These are phyloP conservation scores for Phrynocephalus vlangalii DNA, from an alignment of 2,797 vertebrate genomes.

Conservation along the genomic window DNA sequence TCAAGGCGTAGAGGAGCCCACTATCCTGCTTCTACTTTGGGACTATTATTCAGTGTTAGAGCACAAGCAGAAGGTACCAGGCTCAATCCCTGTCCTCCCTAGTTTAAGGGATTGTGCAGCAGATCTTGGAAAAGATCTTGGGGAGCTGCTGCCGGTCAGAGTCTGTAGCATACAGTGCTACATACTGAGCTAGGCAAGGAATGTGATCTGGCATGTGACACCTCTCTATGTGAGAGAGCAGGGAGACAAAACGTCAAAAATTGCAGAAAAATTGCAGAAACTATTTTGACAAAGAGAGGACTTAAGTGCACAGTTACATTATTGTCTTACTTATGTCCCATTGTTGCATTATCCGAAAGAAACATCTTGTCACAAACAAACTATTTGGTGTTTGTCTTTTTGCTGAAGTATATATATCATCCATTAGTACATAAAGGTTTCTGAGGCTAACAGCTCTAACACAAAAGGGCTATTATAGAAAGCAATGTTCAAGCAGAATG, in stretches of 20 bases:
- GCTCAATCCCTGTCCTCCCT: not conserved
- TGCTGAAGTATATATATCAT: slow-evolving; percentile 13
- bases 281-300: too few relatives aligned
- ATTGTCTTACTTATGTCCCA: not conserved
- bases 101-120: not conserved
- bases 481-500: not conserved
- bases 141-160: not conserved
- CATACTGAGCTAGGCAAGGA: not conserved
- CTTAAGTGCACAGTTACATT: too few relatives aligned
- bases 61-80: too few relatives aligned
- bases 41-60: too few relatives aligned
- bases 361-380: not conserved
- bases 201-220: too few relatives aligned
- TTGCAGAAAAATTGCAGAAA: not conserved
- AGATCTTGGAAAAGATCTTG: not conserved
- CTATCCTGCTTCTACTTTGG: too few relatives aligned
- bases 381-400: not conserved
- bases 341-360: not conserved
- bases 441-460: not conserved
- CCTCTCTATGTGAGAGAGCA: too few relatives aligned
- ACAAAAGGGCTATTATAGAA: not conserved
- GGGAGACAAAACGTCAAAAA: too few relatives aligned
- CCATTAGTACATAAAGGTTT: not conserved
- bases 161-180: not conserved
- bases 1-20: too few relatives aligned